A percentile compares a stretch with the other conserved stretches of the same genome.
Conservation (phyloP, 1,140 invertebrate species). For the Ganaspis sp. region DNA sequence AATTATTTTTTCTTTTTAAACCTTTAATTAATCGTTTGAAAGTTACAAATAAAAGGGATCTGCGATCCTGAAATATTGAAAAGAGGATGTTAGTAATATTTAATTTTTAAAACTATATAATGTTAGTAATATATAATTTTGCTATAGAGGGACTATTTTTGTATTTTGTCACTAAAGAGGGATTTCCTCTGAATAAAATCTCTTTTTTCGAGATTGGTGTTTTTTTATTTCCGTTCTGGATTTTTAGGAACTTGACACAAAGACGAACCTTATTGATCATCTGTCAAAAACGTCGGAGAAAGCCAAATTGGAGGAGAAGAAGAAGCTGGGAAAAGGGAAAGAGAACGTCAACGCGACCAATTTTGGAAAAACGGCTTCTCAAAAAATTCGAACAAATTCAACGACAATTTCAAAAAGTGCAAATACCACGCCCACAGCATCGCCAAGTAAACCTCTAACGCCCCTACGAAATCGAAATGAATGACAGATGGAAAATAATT, state of each 20-base stretch:
- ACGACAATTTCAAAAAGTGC: constrained; percentile 56
- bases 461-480: constrained; percentile 70
- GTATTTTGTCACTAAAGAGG: neutral
- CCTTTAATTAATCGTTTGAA: neutral
- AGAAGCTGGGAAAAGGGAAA: constrained; percentile 66
- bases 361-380: constrained; percentile 46
- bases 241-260: constrained; percentile 69
- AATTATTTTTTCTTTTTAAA: too few species aligned
- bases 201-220: neutral
- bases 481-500: constrained; percentile 44
- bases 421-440: constrained; percentile 59
- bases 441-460: constrained; percentile 65
- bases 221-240: constrained; percentile 35
- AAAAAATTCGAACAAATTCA: constrained; percentile 51
- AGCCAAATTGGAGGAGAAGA: constrained; percentile 61
- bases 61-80: neutral
- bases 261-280: constrained; percentile 61
- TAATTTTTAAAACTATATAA: too few species aligned
- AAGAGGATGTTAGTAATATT: neutral
- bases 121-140: neutral
- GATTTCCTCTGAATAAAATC: constrained; percentile 1
- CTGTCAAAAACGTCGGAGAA: constrained; percentile 64
- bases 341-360: constrained; percentile 61
- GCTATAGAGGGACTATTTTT: too few species aligned
- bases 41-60: neutral